Base-by-base conservation (phyloP, 2,113 vertebrate species). In the Indicator indicator region DNA sequence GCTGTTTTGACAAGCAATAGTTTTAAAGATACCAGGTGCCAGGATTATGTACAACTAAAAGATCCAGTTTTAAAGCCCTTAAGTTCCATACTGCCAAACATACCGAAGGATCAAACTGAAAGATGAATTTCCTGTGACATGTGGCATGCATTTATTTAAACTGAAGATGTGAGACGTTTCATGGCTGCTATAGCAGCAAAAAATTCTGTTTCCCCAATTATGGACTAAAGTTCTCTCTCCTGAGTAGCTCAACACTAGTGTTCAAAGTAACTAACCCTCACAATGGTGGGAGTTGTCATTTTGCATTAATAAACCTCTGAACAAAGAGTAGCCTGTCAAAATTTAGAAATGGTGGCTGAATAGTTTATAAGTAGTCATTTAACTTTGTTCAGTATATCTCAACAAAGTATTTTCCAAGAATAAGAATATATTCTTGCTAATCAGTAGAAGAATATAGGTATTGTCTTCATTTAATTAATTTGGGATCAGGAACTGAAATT, bases 11-110 rank as follows among this genome's bases (percentile, higher is more conserved):
- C 83, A 93, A 58, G 54, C 48, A 81, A 23, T 50, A 40, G n/a
- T 83, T 95, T 96, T 94, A 83, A 91, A 88, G 50, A 81, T 24
- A 65, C 60, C 79, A 81, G 87, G 85, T 94, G 93, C 48, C 56
- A 50, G 62, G 78, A 83, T 94, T 89, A 74, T 86, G 52, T 77
- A 71, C 59, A 52, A 60, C 33, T 93, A 62, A 81, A 83, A 81
- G 20, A 81, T 83, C 32, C 0, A 2, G 20, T 91, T 94, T 89
- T 86, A 73, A 91, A 93, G 54, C 30, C 52, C 69, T 81, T 58
- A 75, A 88, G 46, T 86, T 93, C 58, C 12, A 12, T 63, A 36
- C 64, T 95, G 94, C 83, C 65, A 94, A 95, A 81, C 54, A 86
- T 90, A 88, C 91, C 93, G 33, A 81, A 76, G 54, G 54, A 90